Conservation (phyloP, 2,797 vertebrate species). For the Sciurus carolinensis region DNA sequence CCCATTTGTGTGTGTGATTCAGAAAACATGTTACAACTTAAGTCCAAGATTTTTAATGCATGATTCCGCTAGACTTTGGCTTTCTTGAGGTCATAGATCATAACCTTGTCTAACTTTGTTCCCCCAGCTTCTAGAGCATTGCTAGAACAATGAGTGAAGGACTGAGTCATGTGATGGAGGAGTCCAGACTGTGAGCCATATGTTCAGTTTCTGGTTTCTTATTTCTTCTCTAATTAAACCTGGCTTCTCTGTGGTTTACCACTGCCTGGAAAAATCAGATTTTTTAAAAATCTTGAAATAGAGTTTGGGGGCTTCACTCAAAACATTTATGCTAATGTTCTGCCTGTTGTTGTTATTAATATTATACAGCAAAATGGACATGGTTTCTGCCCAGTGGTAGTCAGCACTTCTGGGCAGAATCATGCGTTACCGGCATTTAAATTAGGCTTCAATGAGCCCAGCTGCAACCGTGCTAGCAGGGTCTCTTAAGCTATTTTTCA, state of each 20-base stretch:
- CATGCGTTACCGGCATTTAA: constrained; percentile 65
- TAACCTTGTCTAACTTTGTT: not conserved
- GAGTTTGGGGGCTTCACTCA: constrained; percentile 67
- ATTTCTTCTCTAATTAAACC: constrained; percentile 64
- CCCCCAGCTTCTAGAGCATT: not conserved
- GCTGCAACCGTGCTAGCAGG: constrained; percentile 69
- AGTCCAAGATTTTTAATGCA: constrained; percentile 2
- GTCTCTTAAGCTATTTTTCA: constrained; percentile 74
- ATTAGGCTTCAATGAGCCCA: constrained; percentile 82
- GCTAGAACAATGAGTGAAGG: not conserved
- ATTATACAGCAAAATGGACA: not conserved
- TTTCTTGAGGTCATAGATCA: not conserved
- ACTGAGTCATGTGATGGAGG: not conserved
- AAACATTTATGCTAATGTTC: constrained; percentile 70
- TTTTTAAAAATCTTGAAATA: constrained; percentile 78
- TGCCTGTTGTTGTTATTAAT: constrained; percentile 67
- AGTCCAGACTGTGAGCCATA: not conserved
- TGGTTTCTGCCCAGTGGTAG: constrained; percentile 31
- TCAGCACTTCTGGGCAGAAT: constrained; percentile 75
- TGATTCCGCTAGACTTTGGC: not conserved
- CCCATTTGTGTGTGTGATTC: not conserved
- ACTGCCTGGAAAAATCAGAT: constrained; percentile 66
- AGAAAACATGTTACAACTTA: constrained; percentile 43
- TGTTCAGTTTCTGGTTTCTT: constrained; percentile 50
- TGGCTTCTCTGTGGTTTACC: constrained; percentile 69